phyloP scores from a whole-genome alignment of 1,140 invertebrate genomes.

The Homarus americanus region DNA sequence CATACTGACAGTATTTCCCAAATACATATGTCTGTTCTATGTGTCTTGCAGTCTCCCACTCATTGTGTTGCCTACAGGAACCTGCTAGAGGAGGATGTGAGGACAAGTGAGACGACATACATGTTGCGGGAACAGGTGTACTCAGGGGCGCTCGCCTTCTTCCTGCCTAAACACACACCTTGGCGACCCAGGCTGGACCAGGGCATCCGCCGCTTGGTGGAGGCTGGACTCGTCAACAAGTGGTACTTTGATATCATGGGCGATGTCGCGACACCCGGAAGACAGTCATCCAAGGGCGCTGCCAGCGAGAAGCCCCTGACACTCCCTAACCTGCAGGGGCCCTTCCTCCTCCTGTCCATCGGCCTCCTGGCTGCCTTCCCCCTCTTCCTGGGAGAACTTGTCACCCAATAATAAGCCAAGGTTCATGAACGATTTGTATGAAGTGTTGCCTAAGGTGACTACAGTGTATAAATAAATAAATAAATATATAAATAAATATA shows the following conservation, averaged over 20 bases:
- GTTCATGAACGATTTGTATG: no score
- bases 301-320: slow-evolving; percentile 17
- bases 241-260: slow-evolving; percentile 43
- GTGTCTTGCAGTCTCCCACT: no score
- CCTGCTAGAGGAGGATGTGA: neutral
- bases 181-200: slow-evolving; percentile 9
- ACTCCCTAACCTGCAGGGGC: slow-evolving; percentile 22
- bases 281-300: neutral
- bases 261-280: neutral
- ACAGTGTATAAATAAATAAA: no score
- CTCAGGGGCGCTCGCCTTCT: slow-evolving; percentile 30
- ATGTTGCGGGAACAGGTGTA: slow-evolving; percentile 33
- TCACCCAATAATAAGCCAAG: no score
- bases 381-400: neutral
- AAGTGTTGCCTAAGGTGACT: no score
- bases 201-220: slow-evolving; percentile 24
- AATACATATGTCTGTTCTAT: no score
- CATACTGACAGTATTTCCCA: no score
- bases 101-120: neutral
- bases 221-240: slow-evolving; percentile 38
- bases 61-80: slow-evolving; percentile 3
- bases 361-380: neutral
- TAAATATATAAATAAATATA: no score
- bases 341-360: neutral
- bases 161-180: slow-evolving; percentile 26